Base-by-base conservation (phyloP, 2,797 vertebrate genomes). In the Gymnothorax javanicus region DNA sequence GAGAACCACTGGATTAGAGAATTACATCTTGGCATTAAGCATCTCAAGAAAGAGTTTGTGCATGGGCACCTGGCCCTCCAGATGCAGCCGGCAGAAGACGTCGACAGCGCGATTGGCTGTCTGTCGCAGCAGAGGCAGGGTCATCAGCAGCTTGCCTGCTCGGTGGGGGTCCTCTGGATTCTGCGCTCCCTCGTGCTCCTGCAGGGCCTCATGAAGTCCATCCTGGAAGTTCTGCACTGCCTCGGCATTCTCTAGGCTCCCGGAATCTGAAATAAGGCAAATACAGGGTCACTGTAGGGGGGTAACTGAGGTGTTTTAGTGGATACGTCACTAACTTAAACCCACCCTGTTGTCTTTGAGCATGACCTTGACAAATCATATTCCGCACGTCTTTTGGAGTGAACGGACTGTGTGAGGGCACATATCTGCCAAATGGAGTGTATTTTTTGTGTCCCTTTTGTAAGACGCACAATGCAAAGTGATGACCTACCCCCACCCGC, bases 11-110 rank as follows among this genome's bases (percentile, higher is more conserved):
- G 33, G 2, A 43, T 43, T n/a, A 13, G 23, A 20, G 23, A 4
- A 23, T 88, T 88, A 92, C 25, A 90, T 89, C 71, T 95, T 95
- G 90, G 93, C 93, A 0, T 95, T 93, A 0, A 95, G 93, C 95
- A 96, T 95, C 92, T 96, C 95, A 89, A 95, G 93, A 83, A 96
- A 93, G 83, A 96, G 95, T n/a, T 93, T 95, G 93, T 95, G 95
- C 71, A 96, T 89, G 2, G 95, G 93, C 52, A 95, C 59, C 4
- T 20, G 27, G 13, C 86, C 90, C 3, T 89, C 90, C 27, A 85
- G 89, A 89, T 94, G 94, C 82, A 95, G 90, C 11, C 90, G 84
- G 9, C 92, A 87, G 81, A 96, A 87, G 12, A 84, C 64, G 86
- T 90, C 84, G 0, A 91, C 92, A 0, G 93, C 93, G 0, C 89